phyloP scores from a whole-genome alignment of 1,140 invertebrate species.

The Mizuhopecten yessoensis region DNA sequence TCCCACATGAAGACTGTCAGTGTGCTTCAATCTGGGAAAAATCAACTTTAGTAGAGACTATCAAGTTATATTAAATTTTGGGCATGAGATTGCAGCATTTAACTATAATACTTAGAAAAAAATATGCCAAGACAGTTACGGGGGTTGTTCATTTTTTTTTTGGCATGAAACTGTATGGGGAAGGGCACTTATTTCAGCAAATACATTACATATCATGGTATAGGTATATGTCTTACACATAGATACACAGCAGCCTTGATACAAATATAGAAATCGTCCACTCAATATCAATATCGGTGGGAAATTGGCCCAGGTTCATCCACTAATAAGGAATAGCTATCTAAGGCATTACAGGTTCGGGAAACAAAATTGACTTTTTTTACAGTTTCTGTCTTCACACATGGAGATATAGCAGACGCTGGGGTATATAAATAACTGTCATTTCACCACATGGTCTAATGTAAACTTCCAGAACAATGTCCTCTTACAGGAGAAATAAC shows the following conservation, averaged over 20 bases:
- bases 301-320: not conserved
- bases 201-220: no score
- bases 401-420: not conserved
- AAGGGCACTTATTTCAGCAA: no score
- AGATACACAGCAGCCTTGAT: not conserved
- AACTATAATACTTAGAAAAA: no score
- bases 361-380: slow-evolving; percentile 19
- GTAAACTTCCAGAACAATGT: not conserved
- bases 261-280: not conserved
- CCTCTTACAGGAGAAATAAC: not conserved
- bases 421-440: not conserved
- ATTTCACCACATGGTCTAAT: not conserved
- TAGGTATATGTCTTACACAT: not conserved
- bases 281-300: not conserved
- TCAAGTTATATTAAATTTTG: no score
- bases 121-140: no score
- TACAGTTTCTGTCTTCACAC: not conserved
- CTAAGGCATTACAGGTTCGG: not conserved
- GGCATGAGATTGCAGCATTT: no score
- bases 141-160: no score
- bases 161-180: no score
- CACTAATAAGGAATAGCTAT: not conserved
- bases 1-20: no score
- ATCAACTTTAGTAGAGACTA: no score
- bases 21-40: no score